Evolutionary conservation across 92 coral and sea anemone species (phyloP).

Genomic region (Epizoanthus illoricatus): DNA sequence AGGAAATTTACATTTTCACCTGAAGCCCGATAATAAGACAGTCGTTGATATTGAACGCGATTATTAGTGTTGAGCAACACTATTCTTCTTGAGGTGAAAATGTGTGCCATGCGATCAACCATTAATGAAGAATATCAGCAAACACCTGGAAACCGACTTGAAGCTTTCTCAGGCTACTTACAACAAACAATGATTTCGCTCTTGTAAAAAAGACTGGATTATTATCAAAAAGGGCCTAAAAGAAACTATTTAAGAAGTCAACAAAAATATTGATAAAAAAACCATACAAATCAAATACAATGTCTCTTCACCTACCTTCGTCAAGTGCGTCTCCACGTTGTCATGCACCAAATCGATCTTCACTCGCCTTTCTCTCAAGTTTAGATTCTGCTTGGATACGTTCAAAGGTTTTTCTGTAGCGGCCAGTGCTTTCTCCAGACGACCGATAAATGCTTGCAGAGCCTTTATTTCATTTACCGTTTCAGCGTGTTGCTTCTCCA

Average conservation of each 20-base stretch:
- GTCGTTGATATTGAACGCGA: slow-evolving; percentile 5
- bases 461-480: slow-evolving; percentile 95
- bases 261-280: background rate
- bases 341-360: slow-evolving; percentile 93
- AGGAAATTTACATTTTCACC: background rate
- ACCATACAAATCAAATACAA: background rate
- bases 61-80: background rate
- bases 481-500: slow-evolving; percentile 90
- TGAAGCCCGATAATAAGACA: background rate
- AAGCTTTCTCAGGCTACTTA: slow-evolving; percentile 4
- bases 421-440: slow-evolving; percentile 91
- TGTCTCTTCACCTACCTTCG: slow-evolving; percentile 62
- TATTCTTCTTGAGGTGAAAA: background rate
- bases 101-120: background rate
- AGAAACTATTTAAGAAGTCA: background rate
- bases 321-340: slow-evolving; percentile 80
- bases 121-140: background rate
- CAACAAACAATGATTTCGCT: background rate
- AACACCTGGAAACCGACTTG: slow-evolving; percentile 16
- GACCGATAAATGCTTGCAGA: slow-evolving; percentile 91
- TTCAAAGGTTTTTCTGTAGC: slow-evolving; percentile 93
- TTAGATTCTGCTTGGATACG: slow-evolving; percentile 85
- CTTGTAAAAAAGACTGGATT: background rate
- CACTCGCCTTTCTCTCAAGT: slow-evolving; percentile 84
- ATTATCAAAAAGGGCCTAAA: background rate